A percentile compares a stretch with the other conserved stretches of the same genome.
phyloP scores from a whole-genome alignment of 2,113 vertebrate species.

The Callocephalon fimbriatum region DNA sequence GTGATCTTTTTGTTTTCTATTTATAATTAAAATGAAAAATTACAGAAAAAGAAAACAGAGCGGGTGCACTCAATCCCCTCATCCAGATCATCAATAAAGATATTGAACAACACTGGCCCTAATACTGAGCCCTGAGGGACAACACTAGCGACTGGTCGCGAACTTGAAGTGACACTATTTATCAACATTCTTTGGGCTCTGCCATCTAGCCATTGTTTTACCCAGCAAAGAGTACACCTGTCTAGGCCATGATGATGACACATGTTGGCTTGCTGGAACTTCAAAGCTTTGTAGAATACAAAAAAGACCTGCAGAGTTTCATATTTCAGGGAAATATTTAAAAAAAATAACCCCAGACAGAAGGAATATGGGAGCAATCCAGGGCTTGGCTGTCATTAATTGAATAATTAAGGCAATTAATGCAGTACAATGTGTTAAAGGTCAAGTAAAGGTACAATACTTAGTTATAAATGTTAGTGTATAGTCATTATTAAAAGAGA shows the following conservation, averaged over 20 bases:
- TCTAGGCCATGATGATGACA: not conserved
- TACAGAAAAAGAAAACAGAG: too few species aligned
- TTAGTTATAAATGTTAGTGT: conserved; percentile 39
- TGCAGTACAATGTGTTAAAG: conserved; percentile 55
- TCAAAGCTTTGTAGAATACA: conserved; percentile 15
- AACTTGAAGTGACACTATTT: not conserved
- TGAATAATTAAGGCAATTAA: conserved; percentile 38
- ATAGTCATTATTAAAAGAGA: conserved; percentile 27
- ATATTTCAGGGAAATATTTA: conserved; percentile 52
- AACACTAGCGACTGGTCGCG: not conserved
- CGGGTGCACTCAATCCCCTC: not conserved
- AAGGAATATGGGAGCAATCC: conserved; percentile 19
- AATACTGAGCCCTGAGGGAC: not conserved
- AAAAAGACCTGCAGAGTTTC: conserved; percentile 48
- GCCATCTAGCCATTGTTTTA: not conserved
- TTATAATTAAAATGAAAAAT: too few species aligned
- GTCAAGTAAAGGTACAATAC: conserved; percentile 51
- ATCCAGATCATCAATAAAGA: not conserved
- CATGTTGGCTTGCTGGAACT: conserved; percentile 47
- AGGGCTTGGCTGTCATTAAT: conserved; percentile 12
- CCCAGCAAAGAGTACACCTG: not conserved
- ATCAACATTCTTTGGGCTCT: not conserved
- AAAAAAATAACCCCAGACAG: conserved; percentile 38
- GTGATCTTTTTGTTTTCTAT: too few species aligned
- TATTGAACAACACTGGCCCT: not conserved